phyloP scores from a whole-genome alignment of 1,140 invertebrate species.

The Macrocentrus cingulum region DNA sequence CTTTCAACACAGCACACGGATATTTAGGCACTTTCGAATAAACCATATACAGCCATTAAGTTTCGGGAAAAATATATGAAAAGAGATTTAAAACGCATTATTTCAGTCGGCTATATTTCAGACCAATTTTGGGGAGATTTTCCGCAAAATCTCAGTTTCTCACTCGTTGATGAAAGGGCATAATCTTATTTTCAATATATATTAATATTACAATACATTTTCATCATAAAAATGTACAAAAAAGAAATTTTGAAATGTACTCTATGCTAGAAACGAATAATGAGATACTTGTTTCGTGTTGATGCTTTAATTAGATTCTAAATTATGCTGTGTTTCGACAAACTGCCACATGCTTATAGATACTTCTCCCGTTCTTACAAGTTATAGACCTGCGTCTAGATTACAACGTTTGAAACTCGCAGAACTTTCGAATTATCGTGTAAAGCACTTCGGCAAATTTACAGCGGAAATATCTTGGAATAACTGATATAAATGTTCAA shows the following conservation, averaged over 20 bases:
- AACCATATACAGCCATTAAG: constrained; percentile 16
- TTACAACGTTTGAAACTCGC: not conserved
- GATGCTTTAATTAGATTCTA: constrained; percentile 54
- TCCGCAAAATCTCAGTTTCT: not conserved
- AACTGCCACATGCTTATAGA: constrained; percentile 9
- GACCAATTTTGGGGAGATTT: not conserved
- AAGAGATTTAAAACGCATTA: constrained; percentile 18
- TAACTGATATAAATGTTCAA: no score
- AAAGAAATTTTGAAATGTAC: constrained; percentile 14
- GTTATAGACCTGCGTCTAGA: constrained; percentile 10
- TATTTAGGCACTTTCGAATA: constrained; percentile 24
- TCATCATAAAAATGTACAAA: no score
- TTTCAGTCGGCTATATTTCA: constrained; percentile 6
- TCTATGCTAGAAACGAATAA: constrained; percentile 40
- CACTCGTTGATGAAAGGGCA: not conserved
- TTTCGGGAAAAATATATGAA: constrained; percentile 11
- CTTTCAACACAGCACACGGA: constrained; percentile 10
- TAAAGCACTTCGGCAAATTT: not conserved
- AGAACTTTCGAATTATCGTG: not conserved
- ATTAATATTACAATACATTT: no score
- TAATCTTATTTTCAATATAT: constrained; percentile 14
- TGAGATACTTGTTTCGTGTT: constrained; percentile 40
- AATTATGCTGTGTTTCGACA: constrained; percentile 46
- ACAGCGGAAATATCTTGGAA: not conserved
- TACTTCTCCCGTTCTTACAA: not conserved